Conservation (phyloP, 2,888 invertebrate species). For the Ennomos quercinarius region DNA sequence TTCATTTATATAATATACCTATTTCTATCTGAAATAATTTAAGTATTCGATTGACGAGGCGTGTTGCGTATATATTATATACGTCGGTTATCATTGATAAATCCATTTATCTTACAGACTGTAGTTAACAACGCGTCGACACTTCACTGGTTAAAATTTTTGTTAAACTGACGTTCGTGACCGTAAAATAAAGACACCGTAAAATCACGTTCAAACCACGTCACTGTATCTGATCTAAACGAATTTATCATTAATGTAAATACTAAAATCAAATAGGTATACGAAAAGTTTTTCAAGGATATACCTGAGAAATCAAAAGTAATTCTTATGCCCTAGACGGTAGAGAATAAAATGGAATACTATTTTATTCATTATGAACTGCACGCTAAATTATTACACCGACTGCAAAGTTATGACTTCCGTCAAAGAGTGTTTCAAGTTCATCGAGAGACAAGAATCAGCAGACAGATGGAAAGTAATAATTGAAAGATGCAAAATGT, state of each 20-base stretch:
- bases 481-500: not conserved
- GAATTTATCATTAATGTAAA: conserved; percentile 44
- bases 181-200: conserved; percentile 36
- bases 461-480: not conserved
- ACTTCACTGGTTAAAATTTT: too few species aligned
- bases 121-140: too few species aligned
- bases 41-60: too few species aligned
- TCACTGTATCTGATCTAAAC: conserved; percentile 45
- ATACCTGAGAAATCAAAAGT: conserved; percentile 20
- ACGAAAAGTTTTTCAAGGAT: conserved; percentile 41
- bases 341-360: conserved; percentile 24
- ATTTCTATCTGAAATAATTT: too few species aligned
- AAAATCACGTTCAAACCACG: conserved; percentile 49
- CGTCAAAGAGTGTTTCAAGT: conserved; percentile 26
- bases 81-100: too few species aligned
- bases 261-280: conserved; percentile 39
- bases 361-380: conserved; percentile 19
- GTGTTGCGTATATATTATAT: too few species aligned
- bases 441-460: conserved; percentile 18
- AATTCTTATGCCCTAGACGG: conserved; percentile 28
- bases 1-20: too few species aligned
- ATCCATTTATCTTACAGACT: too few species aligned
- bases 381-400: conserved; percentile 26
- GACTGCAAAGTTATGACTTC: conserved; percentile 35
- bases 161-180: conserved; percentile 29